phyloP scores from a whole-genome alignment of 2,888 invertebrate species.

The Melieria omissa region DNA sequence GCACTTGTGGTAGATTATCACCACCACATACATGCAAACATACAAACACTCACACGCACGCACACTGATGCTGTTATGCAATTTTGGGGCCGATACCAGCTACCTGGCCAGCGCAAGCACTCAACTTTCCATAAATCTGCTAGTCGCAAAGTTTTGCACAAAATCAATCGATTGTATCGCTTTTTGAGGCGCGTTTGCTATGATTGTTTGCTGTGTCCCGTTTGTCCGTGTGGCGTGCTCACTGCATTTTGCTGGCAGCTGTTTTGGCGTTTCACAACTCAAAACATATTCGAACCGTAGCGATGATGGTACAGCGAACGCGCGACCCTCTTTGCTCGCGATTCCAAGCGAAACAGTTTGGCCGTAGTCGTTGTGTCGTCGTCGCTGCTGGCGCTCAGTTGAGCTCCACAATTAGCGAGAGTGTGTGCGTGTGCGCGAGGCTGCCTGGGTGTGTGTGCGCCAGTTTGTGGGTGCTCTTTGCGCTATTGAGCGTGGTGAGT shows the following conservation, averaged over 20 bases:
- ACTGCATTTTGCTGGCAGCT: constrained; percentile 51
- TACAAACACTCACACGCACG: constrained; percentile 13
- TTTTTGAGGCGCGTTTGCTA: constrained; percentile 15
- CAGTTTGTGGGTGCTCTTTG: neutral
- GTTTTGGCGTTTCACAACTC: constrained; percentile 44
- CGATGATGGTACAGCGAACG: constrained; percentile 44
- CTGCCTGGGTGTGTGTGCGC: neutral
- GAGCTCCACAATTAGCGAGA: neutral
- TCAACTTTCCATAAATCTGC: constrained; percentile 36
- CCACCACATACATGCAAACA: neutral
- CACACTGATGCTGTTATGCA: constrained; percentile 58
- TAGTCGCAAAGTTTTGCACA: constrained; percentile 22
- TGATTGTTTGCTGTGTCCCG: constrained; percentile 28
- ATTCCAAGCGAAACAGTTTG: constrained; percentile 40
- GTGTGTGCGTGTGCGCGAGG: constrained; percentile 2
- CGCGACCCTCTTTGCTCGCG: constrained; percentile 44
- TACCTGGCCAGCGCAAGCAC: constrained; percentile 26
- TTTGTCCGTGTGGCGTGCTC: constrained; percentile 42
- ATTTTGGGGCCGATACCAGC: constrained; percentile 53
- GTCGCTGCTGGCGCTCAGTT: neutral
- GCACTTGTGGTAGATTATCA: neutral
- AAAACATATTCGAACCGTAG: constrained; percentile 57
- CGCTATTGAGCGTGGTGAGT: neutral
- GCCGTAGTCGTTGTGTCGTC: constrained; percentile 5
- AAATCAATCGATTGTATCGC: constrained; percentile 17